Evolutionary conservation across 2,113 vertebrate species (phyloP), one percentile per base, ranked within the genome.

Genomic region (Paratilapia polleni): DNA sequence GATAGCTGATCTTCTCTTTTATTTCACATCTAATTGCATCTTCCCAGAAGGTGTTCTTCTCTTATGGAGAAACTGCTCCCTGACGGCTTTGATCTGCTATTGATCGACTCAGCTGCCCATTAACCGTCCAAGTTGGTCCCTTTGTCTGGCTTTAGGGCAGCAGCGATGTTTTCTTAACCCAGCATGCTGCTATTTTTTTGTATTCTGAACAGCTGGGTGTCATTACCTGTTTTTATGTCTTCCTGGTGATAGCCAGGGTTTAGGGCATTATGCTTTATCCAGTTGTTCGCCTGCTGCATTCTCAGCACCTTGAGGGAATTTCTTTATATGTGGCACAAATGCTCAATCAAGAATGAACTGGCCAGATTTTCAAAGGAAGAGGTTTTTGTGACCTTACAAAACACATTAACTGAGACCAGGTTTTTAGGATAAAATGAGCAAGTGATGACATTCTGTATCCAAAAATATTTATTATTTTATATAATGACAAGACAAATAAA

Each of bases 71-170:
- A 87, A 77, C 75, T 6, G 82, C 43, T 90, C 86, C 68, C 88
- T 89, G 93, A 91, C 92, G 93, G 89, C 92, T 94, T 94, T 94
- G 93, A 95, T 94, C 93, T 94, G 88, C 43, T 93, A 95, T 95
- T 80, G 95, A 96, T 95, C 58, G 74, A 86, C 85, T 92, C 84
- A 52, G 86, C 90, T 89, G 88, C 78, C 86, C 87, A 80, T 90
- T 95, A 95, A 91, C 91, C 58, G 57, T 20, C 76, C 4, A 24
- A 78, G 17, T 83, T 59, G 6, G 66, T 62, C 59, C 31, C 26
- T 75, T 49, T 12, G 12, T 79, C 9, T 58, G 31, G 24, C 63
- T 84, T 58, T 59, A 24, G 38, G 62, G 81, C 34, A 77, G 6
- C 34, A 38, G 38, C 8, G 19, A 20, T 58, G 31, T 49, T 57